Evolutionary conservation across 2,797 vertebrate species (phyloP), one percentile per base, ranked within the genome.

Genomic region (Sebastes matsubarae): DNA sequence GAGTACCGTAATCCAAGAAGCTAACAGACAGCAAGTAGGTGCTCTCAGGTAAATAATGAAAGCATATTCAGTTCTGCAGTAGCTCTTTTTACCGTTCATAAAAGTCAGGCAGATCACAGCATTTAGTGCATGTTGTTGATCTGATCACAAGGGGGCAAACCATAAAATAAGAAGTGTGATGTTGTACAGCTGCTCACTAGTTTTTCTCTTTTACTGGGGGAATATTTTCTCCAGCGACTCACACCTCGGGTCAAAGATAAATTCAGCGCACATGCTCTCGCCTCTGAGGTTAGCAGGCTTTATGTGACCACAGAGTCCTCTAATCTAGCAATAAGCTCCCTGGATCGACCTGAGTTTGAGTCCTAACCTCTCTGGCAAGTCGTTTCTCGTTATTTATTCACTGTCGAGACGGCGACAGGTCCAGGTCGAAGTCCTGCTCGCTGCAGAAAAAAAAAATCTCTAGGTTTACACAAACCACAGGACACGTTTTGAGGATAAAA

Each of bases 281-380:
- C 68, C 82, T 83, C 77, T 50, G 84, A 88, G 88, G 90, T 85
- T 81, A 67, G 59, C 50, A 64, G 77, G 67, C 71, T 86, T 87
- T 83, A 73, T 88, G 86, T 81, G 84, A 85, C 82, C 81, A 60
- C 80, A 78, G 81, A 87, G 77, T 83, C 81, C 66, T 90, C 64
- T 86, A 81, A 91, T 88, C 84, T 83, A 38, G 38, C 83, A 79
- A 81, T 77, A 83, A 75, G 80, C 89, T 88, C 73, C 57, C 38
- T 59, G 77, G 65, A 88, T 87, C 71, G 72, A 84, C 84, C 84
- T 27, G 81, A 25, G 61, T 86, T 77, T 78, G 60, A 83, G 74
- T 88, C 55, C 77, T 78, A 75, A 90, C 87, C 88, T 87, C 82
- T 70, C 67, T 61, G 76, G 70, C 34, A 59, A 27, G 66, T 72